Base-by-base conservation (phyloP, 2,888 invertebrate genomes). In the Anodontia alba region DNA sequence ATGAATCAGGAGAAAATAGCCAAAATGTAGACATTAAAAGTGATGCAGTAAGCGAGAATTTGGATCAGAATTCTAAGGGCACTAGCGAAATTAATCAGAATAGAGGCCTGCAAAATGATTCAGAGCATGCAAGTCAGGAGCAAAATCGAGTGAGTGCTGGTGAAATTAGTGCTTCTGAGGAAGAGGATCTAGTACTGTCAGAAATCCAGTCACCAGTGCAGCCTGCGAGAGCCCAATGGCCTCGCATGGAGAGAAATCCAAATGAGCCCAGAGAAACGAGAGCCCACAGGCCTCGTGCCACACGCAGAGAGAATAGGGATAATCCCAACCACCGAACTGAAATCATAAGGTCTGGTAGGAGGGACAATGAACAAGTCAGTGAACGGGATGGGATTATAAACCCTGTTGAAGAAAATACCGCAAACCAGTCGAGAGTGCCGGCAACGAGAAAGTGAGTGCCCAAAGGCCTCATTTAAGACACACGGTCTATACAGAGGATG, bases 161-260 rank as follows among this genome's bases (percentile, higher is more conserved):
- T 26, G 57, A 23, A 57, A 26, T 29, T 26, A 57, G 57, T 57
- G 57, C 23, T 57, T 57, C 57, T 29, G 57, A 57, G 57, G 57
- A 57, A 29, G 57, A 57, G 57, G 57, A 57, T 3, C 57, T 29
- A 57, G 10, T 57, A 29, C 29, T 5, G 29, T 26, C 17, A 8
- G 29, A 57, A 29, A 57, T 57, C 57, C 57, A 57, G 26, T 57
- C 29, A 26, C 57, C 57, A 10, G 57, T 17, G 5, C 29, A 26
- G 8, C 57, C 57, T 57, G 57, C 57, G 57, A 57, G 57, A 57
- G 57, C 57, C 57, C 57, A 57, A 57, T 17, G 29, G 57, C 57
- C 57, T 57, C 57, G 57, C 29, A 57, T 7, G 57, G 57, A 57
- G n/a, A n/a, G n/a, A 26, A 57, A 29, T 57, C 57, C 7, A 57